Evolutionary conservation across 2,888 invertebrate species (phyloP), one percentile per base, ranked within the genome.

Genomic region (Rhyacophila evoluta): DNA sequence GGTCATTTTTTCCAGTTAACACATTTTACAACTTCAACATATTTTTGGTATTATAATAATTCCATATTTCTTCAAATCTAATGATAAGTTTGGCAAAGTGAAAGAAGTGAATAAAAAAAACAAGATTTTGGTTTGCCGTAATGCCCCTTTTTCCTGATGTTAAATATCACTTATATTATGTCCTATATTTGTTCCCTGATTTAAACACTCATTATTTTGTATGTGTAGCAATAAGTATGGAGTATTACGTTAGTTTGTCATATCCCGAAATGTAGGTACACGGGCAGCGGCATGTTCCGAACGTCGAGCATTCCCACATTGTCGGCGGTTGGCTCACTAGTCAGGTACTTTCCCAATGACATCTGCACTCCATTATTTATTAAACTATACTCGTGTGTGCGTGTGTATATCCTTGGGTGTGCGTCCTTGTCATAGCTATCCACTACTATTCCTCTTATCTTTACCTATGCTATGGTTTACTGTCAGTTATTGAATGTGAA

Each of bases 281-380:
- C 89, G 86, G 91, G 89, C 86, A 91, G 94, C 88, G 93, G 93
- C 90, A 95, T 95, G 91, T 94, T 94, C 92, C 93, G 95, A 92
- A 94, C 95, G 86, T 95, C 95, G 89, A 95, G 95, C 91, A 96
- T 96, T 91, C 95, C 96, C 87, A 94, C 95, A 90, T 92, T 95
- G 90, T 92, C 93, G 85, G 92, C 92, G 88, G 91, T 92, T 87
- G 92, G 92, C 88, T 90, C 91, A 86, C 88, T 92, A 88, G 92
- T 92, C 92, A 94, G 94, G 94, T 94, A 94, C 91, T 55, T 55
- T 55, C 55, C 25, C 8, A 55, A 55, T 55, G 19, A 15, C 15
- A 55, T 68, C 36, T 41, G 39, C 75, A 74, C 33, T 69, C n/a
- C 12, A 41, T 28, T 10, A n/a, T 72, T 69, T 33, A 25, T 41